A percentile compares a stretch with the other conserved stretches of the same genome.
phyloP scores from a whole-genome alignment of 2,113 vertebrate species.

The Neoarius graeffei region DNA sequence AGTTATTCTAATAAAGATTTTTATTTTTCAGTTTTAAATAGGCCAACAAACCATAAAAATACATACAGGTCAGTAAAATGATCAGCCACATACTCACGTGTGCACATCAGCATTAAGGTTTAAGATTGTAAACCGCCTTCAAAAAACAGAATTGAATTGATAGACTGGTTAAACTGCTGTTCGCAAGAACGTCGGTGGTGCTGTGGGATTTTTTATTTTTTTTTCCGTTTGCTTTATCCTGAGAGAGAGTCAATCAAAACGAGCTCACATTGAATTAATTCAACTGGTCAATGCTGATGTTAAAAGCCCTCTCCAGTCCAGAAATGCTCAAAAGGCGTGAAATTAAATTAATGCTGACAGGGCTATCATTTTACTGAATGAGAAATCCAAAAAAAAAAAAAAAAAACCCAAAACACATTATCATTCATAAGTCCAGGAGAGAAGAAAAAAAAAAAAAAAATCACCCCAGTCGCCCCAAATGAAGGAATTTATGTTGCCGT shows the following conservation, averaged over 20 bases:
- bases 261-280: conserved; percentile 60
- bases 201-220: conserved; percentile 4
- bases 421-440: conserved; percentile 16
- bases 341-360: conserved; percentile 9
- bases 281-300: conserved; percentile 60
- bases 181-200: conserved; percentile 42
- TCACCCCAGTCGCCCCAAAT: conserved; percentile 24
- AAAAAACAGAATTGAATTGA: conserved; percentile 52
- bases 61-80: conserved; percentile 67
- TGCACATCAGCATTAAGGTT: conserved; percentile 67
- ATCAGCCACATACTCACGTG: conserved; percentile 62
- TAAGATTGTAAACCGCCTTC: conserved; percentile 67
- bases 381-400: conserved; percentile 7
- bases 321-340: conserved; percentile 47
- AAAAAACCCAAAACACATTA: conserved; percentile 1
- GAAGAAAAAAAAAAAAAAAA: not conserved
- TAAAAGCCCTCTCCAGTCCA: conserved; percentile 52
- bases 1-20: conserved; percentile 67
- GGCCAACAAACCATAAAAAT: conserved; percentile 67
- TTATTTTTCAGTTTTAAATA: conserved; percentile 76
- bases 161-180: conserved; percentile 31
- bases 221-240: conserved; percentile 64
- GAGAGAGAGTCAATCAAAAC: conserved; percentile 65
- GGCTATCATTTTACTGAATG: conserved; percentile 27
- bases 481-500: conserved; percentile 8